A percentile compares a stretch with the other conserved stretches of the same genome.
These are phyloP conservation scores for Eubucco bourcierii DNA, from an alignment of 2,113 vertebrate species.

Conservation along the genomic window DNA sequence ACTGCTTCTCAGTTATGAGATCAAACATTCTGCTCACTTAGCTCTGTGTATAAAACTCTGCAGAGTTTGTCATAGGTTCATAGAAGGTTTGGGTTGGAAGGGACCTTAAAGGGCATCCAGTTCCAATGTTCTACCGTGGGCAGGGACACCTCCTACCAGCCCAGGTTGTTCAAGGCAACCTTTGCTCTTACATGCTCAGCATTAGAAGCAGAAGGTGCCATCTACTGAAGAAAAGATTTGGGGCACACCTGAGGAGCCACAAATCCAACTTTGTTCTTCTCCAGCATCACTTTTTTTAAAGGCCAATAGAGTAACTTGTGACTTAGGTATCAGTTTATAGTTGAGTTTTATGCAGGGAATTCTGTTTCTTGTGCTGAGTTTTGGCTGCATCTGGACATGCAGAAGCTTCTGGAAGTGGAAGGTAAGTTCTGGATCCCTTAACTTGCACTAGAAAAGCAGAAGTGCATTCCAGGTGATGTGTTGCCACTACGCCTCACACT, in stretches of 20 bases:
- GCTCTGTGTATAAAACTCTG: background rate
- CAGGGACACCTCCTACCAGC: too few species aligned
- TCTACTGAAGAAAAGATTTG: constrained; percentile 22
- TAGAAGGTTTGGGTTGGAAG: too few species aligned
- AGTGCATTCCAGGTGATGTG: background rate
- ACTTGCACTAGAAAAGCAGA: background rate
- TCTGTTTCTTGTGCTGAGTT: background rate
- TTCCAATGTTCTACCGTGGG: too few species aligned
- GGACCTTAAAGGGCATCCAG: too few species aligned
- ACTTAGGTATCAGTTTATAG: background rate
- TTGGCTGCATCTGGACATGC: background rate
- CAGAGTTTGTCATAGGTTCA: too few species aligned
- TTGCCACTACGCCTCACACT: background rate
- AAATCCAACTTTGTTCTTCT: background rate
- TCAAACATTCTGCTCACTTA: background rate
- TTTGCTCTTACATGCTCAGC: background rate
- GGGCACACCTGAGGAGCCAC: background rate
- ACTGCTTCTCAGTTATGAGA: background rate
- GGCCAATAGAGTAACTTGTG: background rate
- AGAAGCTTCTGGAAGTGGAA: background rate
- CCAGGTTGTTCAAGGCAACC: background rate
- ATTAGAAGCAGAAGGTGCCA: background rate
- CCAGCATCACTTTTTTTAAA: background rate
- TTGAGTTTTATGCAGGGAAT: background rate
- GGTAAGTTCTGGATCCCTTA: background rate